Evolutionary conservation across 2,113 vertebrate genomes (phyloP), one percentile per base, ranked within the genome.

Genomic region (Struthio camelus): DNA sequence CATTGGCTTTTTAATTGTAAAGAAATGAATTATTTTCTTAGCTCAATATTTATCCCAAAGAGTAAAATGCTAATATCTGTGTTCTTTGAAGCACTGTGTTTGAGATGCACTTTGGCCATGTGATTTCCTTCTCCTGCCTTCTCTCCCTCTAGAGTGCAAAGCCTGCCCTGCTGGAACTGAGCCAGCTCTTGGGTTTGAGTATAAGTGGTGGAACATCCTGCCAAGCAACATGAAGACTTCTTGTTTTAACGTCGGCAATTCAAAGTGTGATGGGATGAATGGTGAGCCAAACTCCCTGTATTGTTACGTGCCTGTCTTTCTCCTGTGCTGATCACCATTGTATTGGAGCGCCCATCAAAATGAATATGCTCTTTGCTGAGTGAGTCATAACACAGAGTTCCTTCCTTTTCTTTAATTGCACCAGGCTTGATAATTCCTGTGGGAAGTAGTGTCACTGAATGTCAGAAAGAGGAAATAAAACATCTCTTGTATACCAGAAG

Each of bases 191-290:
- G 99, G 98, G 6, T 99, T 99, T 90, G 99, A 99, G 90, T 99
- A 99, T 93, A 99, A 99, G 96, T 99, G 99, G 99, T 99, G 99
- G 99, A 99, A 99, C 72, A 96, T 99, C 61, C 98, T 99, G 70
- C 99, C 99, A 32, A 81, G 95, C 75, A 99, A 99, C 96, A 99
- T 99, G 99, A 99, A 99, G 98, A 99, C 99, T 0, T 99, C 99
- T 78, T 99, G 99, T 96, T 99, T 99, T 97, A 99, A 99, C 42
- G 99, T 99, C 8, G 99, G 99, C 82, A 99, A 99, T 97, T 99
- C 99, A 2, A 99, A 99, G 90, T 99, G 99, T 23, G 99, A 99
- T 42, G 98, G 96, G 81, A 99, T 99, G 99, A 99, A 99, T 4
- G 99, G 99, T 99, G 96, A 98, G 99, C 67, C 95, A 30, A 48